A percentile compares a stretch with the other conserved stretches of the same genome.
Evolutionary conservation across 2,113 vertebrate genomes (phyloP).

Genomic region (Hystrix cristata): DNA sequence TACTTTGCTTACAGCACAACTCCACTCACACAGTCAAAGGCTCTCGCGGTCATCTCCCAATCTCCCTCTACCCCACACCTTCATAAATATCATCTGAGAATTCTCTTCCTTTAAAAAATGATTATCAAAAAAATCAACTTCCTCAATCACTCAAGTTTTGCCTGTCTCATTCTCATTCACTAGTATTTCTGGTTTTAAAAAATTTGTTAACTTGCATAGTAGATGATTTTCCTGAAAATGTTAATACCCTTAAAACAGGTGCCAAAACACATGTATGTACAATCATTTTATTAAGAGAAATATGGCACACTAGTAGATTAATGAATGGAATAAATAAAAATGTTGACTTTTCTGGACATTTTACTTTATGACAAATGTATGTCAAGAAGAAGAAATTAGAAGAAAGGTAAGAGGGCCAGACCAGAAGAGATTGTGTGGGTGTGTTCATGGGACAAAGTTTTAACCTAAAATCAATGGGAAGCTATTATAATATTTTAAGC

Average conservation of each 20-base stretch:
- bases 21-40: background rate
- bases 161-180: background rate
- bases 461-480: background rate
- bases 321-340: background rate
- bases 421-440: background rate
- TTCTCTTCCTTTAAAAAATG: background rate
- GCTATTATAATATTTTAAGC: background rate
- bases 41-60: background rate
- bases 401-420: background rate
- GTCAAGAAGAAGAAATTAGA: background rate
- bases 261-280: background rate
- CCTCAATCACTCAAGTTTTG: background rate
- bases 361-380: conserved; percentile 10
- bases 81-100: background rate
- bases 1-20: background rate
- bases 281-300: background rate
- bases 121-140: background rate
- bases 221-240: background rate
- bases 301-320: background rate
- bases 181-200: background rate
- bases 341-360: background rate
- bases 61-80: background rate
- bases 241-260: background rate
- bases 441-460: background rate
- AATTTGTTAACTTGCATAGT: background rate